Base-by-base conservation (phyloP, 2,797 vertebrate species). In the Rhyacichthys aspro region DNA sequence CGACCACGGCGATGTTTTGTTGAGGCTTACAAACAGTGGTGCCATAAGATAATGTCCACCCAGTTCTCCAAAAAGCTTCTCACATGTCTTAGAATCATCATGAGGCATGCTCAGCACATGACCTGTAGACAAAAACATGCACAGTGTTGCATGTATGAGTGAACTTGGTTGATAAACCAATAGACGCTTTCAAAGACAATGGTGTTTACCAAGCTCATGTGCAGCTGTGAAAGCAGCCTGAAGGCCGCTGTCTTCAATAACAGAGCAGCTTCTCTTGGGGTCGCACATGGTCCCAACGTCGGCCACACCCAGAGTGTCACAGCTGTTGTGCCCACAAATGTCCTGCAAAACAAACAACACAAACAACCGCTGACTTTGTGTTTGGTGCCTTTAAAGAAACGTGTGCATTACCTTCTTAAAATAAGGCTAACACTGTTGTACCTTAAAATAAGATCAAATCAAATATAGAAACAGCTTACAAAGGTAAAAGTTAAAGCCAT, bases 101-200 rank as follows among this genome's bases (percentile, higher is more conserved):
- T 99, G 98, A 9, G 95, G 95, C 95, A 99, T 99, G 73, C 96
- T 97, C 84, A 98, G 82, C 49, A 98, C 96, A 0, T 99, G 97
- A n/a, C 97, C 97, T 99, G 78, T 38, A 47, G 42, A 15, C 9
- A 38, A 19, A 11, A 60, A 18, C 14, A 37, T 11, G 28, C 11
- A 8, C 7, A 41, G 39, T 12, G 12, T 41, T 37, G 9, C 9
- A 37, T 11, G 1, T 37, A 8, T 37, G 11, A 11, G 36, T 28
- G 23, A 28, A 6, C 23, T 5, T 6, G 23, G 3, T 28, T 28
- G 23, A 28, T 28, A 28, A 28, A 28, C 23, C 23, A 28, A 28
- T 5, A 2, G 23, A 6, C 4, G 23, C 1, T 28, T 28, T n/a
- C n/a, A 28, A 2, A 28, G 23, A 28, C 23, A 28, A 28, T 2